Evolutionary conservation across 2,113 vertebrate species (phyloP).

Genomic region (Lophius piscatorius): DNA sequence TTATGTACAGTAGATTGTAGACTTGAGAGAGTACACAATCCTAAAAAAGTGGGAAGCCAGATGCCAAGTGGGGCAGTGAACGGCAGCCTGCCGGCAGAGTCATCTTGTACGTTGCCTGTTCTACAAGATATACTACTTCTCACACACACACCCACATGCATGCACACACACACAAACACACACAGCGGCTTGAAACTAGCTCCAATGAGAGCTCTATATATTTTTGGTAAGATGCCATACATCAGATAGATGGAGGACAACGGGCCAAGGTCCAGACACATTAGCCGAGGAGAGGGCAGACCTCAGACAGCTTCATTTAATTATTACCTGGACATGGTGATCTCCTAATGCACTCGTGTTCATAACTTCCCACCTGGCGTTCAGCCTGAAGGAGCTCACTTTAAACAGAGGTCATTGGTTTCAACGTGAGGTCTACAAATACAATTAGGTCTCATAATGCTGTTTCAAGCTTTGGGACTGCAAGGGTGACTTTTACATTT

Average conservation of each 20-base stretch:
- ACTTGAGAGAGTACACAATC: too few relatives aligned
- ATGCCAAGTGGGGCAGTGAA: slow-evolving; percentile 60
- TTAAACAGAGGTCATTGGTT: background rate
- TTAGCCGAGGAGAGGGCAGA: slow-evolving; percentile 20
- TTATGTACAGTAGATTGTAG: too few relatives aligned
- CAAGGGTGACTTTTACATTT: slow-evolving; percentile 1
- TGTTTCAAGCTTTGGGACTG: background rate
- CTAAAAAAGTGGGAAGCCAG: slow-evolving; percentile 5
- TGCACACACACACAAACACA: background rate
- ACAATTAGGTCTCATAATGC: background rate
- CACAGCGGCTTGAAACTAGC: slow-evolving; percentile 14
- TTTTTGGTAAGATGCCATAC: slow-evolving; percentile 28
- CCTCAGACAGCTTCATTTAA: slow-evolving; percentile 51
- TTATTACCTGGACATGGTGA: slow-evolving; percentile 35
- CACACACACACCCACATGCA: background rate
- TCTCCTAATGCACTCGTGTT: slow-evolving; percentile 46
- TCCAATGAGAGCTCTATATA: slow-evolving; percentile 43
- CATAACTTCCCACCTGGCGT: slow-evolving; percentile 34
- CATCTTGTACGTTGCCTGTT: slow-evolving; percentile 57
- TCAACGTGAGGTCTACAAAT: background rate
- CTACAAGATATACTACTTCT: slow-evolving; percentile 37
- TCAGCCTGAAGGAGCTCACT: background rate
- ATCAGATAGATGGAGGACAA: slow-evolving; percentile 59
- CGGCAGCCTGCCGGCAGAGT: slow-evolving; percentile 34
- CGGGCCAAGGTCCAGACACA: slow-evolving; percentile 45